A percentile compares a stretch with the other conserved stretches of the same genome.
Evolutionary conservation across 2,113 vertebrate genomes (phyloP).

Genomic region (Crypturellus undulatus): DNA sequence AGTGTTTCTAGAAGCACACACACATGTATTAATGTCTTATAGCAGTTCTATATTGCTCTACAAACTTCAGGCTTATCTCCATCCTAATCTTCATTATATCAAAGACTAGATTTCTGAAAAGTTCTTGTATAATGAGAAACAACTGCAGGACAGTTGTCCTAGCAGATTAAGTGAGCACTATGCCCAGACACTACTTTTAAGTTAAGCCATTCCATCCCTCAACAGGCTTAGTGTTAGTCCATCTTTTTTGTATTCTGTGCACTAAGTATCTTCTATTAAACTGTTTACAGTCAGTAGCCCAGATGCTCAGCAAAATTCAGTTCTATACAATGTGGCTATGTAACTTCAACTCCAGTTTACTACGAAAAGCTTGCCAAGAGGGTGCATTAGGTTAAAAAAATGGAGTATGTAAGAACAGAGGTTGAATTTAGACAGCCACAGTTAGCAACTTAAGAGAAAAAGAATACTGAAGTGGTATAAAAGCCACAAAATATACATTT

Average conservation of each 20-base stretch:
- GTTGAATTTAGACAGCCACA: not conserved
- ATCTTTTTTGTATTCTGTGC: not conserved
- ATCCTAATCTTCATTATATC: not conserved
- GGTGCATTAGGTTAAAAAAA: rapidly evolving
- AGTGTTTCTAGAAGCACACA: not conserved
- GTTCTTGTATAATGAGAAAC: not conserved
- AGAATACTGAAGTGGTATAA: not conserved
- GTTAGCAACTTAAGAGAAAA: not conserved
- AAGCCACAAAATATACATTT: not conserved
- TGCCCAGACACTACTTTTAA: not conserved
- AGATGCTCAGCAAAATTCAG: not conserved
- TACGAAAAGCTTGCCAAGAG: not conserved
- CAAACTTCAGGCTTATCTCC: not conserved
- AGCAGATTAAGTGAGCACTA: not conserved
- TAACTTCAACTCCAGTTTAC: not conserved
- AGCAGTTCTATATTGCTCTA: not conserved
- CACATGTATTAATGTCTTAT: not conserved
- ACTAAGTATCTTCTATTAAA: not conserved
- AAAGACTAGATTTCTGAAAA: not conserved
- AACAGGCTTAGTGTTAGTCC: not conserved
- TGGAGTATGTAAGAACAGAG: not conserved
- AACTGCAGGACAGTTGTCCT: not conserved
- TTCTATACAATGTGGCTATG: rapidly evolving
- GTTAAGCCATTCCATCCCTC: not conserved
- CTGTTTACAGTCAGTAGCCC: not conserved